Evolutionary conservation across 2,113 vertebrate genomes (phyloP).

Genomic region (Anthoscopus minutus): DNA sequence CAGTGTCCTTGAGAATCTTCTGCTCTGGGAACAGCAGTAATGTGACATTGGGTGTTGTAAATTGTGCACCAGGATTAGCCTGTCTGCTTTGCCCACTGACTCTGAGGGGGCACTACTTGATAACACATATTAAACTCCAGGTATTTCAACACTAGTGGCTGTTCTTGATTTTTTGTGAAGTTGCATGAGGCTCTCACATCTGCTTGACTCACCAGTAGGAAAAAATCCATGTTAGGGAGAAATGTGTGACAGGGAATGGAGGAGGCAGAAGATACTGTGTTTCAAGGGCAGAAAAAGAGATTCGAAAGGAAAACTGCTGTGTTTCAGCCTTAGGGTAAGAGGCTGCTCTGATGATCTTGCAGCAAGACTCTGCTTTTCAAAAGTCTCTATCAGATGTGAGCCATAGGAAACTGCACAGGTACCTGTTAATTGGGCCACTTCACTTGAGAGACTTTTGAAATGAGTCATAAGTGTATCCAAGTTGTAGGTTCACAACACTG

Average conservation of each 20-base stretch:
- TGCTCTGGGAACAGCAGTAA: background rate
- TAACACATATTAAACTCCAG: background rate
- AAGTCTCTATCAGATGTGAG: background rate
- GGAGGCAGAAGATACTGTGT: background rate
- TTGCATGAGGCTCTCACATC: background rate
- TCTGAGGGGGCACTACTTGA: background rate
- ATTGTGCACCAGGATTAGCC: background rate
- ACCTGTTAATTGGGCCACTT: background rate
- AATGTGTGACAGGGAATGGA: fast-evolving
- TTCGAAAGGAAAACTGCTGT: background rate
- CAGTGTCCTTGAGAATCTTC: background rate
- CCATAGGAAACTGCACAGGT: background rate
- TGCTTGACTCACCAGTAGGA: background rate
- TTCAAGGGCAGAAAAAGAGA: background rate
- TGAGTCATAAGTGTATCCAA: background rate
- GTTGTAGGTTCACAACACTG: background rate
- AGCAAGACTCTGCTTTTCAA: background rate
- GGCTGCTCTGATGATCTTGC: background rate
- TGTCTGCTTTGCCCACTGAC: background rate
- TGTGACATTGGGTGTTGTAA: background rate
- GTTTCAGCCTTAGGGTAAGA: background rate
- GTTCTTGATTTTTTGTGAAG: background rate
- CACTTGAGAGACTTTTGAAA: background rate
- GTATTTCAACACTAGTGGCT: background rate
- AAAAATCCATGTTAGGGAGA: background rate